Evolutionary conservation across 2,113 vertebrate genomes (phyloP).

Genomic region (Motacilla alba): DNA sequence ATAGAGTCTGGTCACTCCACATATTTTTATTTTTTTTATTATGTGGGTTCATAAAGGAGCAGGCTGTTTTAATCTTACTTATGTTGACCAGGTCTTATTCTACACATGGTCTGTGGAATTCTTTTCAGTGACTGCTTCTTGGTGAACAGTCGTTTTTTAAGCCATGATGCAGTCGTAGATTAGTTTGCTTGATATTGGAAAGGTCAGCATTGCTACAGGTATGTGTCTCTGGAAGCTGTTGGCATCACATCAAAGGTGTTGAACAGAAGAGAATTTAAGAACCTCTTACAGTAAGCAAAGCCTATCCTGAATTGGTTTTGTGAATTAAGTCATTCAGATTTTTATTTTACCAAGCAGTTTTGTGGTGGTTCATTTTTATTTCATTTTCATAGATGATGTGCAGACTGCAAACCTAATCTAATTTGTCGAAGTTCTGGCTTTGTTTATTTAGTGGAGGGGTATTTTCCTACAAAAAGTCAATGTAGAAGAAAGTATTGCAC

Average conservation of each 20-base stretch:
- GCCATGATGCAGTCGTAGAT: not conserved
- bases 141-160: not conserved
- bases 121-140: not conserved
- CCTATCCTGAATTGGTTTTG: not conserved
- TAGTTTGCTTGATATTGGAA: not conserved
- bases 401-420: not conserved
- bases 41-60: not conserved
- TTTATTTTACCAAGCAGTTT: not conserved
- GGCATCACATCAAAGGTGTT: not conserved
- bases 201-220: not conserved
- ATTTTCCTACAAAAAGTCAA: not conserved
- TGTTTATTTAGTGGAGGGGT: not conserved
- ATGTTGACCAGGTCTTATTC: not conserved
- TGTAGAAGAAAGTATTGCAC: not conserved
- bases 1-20: not conserved
- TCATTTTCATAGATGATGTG: not conserved
- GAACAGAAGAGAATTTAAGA: not conserved
- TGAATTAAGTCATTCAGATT: not conserved
- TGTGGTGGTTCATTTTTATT: fast-evolving
- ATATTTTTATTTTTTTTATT: not conserved
- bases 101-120: not conserved
- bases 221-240: not conserved
- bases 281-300: not conserved
- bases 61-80: not conserved
- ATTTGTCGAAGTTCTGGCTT: not conserved